A percentile compares a stretch with the other conserved stretches of the same genome.
phyloP scores from a whole-genome alignment of 2,888 invertebrate species.

The Taphrorychus bicolor region DNA sequence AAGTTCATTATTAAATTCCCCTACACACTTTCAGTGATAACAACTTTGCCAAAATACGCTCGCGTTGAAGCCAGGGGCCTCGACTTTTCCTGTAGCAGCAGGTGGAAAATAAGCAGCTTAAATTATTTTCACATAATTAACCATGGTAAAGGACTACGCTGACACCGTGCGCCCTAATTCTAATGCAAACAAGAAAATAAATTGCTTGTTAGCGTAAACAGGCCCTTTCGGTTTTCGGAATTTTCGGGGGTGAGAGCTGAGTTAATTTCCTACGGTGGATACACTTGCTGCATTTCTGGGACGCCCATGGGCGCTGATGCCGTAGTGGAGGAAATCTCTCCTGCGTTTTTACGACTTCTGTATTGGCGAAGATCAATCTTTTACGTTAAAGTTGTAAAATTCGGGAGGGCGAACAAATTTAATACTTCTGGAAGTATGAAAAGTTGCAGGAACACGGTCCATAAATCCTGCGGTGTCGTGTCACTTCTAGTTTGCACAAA shows the following conservation, averaged over 20 bases:
- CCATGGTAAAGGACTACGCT: background rate
- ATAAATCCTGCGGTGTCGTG: constrained; percentile 39
- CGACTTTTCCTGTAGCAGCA: background rate
- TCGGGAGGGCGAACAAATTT: constrained; percentile 41
- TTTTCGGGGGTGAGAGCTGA: background rate
- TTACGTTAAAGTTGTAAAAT: constrained; percentile 42
- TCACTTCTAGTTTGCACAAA: constrained; percentile 23
- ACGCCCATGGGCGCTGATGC: no score
- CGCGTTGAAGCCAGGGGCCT: background rate
- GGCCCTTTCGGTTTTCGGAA: background rate
- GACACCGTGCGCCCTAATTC: background rate
- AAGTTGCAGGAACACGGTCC: constrained; percentile 42
- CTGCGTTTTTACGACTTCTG: constrained; percentile 15
- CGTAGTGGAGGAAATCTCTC: no score
- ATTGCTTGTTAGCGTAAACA: background rate
- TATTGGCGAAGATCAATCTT: constrained; percentile 41
- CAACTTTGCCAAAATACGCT: background rate
- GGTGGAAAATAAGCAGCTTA: background rate
- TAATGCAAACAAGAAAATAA: background rate
- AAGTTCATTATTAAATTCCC: background rate
- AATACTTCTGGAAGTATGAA: constrained; percentile 41
- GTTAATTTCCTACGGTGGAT: background rate
- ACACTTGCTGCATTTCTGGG: no score
- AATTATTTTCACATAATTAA: background rate
- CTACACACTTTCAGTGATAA: background rate